Evolutionary conservation across 2,113 vertebrate species (phyloP).

Genomic region (Otis tarda): DNA sequence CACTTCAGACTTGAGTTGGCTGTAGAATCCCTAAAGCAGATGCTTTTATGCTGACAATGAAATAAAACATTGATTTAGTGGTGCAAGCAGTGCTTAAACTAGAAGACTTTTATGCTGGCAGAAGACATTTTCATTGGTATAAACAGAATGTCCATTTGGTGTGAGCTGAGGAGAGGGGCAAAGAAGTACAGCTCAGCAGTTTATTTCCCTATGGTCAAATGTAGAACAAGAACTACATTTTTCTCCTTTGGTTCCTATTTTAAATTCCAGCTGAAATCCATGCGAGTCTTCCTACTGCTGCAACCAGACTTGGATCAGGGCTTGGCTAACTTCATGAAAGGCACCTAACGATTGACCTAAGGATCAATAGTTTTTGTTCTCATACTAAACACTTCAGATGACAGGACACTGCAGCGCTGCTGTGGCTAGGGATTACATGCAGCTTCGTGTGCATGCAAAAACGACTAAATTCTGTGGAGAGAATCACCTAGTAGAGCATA

Average conservation of each 20-base stretch:
- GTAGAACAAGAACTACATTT: background rate
- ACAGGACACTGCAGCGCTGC: background rate
- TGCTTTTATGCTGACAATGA: background rate
- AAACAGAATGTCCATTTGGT: background rate
- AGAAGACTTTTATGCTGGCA: background rate
- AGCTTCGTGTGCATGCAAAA: background rate
- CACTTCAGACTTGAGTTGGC: background rate
- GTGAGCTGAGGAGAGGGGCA: background rate
- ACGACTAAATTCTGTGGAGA: background rate
- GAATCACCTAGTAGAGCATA: background rate
- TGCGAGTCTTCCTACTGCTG: background rate
- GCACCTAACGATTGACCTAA: background rate
- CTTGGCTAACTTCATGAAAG: background rate
- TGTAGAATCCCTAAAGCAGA: background rate
- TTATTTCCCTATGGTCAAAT: background rate
- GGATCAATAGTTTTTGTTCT: background rate
- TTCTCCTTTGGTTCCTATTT: background rate
- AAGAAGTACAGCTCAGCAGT: background rate
- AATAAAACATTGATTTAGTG: background rate
- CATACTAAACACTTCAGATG: background rate
- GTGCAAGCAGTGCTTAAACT: background rate
- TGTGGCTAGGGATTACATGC: background rate
- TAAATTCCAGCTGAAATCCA: background rate
- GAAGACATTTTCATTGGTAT: background rate
- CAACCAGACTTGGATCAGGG: background rate